Percentiles rank a stretch among this genome's conserved stretches.
Evolutionary conservation across 2,797 vertebrate genomes (phyloP).

Genomic region (Anguilla megastoma): DNA sequence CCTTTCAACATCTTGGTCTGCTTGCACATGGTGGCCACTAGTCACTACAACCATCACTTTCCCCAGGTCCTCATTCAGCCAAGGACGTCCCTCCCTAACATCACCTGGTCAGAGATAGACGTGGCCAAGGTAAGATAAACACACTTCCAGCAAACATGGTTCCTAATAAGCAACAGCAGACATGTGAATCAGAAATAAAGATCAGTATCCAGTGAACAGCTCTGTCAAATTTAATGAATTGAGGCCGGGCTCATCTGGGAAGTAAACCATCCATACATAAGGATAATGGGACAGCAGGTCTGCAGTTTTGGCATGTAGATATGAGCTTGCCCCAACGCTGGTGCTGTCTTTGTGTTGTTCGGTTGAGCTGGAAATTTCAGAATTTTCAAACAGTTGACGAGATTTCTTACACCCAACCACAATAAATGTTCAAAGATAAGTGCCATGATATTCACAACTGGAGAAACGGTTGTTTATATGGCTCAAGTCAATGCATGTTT

Average conservation of each 20-base stretch:
- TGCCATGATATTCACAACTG: not conserved
- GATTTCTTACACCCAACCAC: not conserved
- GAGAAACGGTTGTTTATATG: not conserved
- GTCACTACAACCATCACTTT: constrained; percentile 87
- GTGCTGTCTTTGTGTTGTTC: not conserved
- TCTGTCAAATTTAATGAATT: not conserved
- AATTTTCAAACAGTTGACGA: not conserved
- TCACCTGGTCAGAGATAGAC: constrained; percentile 83
- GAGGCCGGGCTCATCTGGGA: not conserved
- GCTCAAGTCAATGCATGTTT: not conserved
- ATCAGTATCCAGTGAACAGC: not conserved
- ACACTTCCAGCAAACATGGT: not conserved
- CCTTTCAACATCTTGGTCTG: constrained; percentile 91
- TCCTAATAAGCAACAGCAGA: not conserved
- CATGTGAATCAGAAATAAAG: not conserved
- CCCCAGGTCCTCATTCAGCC: constrained; percentile 79
- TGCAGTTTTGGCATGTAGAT: not conserved
- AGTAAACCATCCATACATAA: not conserved
- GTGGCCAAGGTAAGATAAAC: constrained; percentile 74
- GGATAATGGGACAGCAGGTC: not conserved
- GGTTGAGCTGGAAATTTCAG: not conserved
- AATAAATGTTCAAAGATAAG: not conserved
- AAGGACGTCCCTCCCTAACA: constrained; percentile 74
- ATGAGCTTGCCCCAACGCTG: not conserved
- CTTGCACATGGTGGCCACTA: constrained; percentile 84